Conservation (phyloP, 2,888 invertebrate species). For the Xylota segnis region DNA sequence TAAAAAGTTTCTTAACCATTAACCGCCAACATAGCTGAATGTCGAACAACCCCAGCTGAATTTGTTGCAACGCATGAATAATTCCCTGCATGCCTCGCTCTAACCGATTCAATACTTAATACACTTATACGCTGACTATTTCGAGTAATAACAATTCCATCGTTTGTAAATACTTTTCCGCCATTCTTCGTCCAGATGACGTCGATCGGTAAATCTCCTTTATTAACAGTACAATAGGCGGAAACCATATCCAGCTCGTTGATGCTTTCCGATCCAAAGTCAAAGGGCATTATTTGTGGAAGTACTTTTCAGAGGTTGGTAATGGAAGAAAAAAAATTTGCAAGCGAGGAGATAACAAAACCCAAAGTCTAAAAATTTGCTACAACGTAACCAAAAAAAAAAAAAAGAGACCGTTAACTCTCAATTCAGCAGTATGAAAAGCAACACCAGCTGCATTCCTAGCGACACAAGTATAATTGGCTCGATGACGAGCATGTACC, state of each 20-base stretch:
- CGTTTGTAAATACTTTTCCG: constrained; percentile 84
- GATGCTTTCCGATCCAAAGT: constrained; percentile 89
- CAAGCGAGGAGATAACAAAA: constrained; percentile 58
- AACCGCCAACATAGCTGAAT: constrained; percentile 89
- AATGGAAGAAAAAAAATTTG: constrained; percentile 34
- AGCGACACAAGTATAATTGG: constrained; percentile 91
- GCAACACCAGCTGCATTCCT: constrained; percentile 89
- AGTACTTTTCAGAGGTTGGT: constrained; percentile 85
- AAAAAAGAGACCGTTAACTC: constrained; percentile 89
- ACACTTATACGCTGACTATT: constrained; percentile 85
- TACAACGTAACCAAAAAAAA: constrained; percentile 40
- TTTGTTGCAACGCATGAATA: constrained; percentile 92
- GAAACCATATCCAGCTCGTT: constrained; percentile 89
- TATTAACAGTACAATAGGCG: constrained; percentile 89
- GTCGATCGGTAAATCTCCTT: constrained; percentile 91
- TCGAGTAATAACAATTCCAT: constrained; percentile 85
- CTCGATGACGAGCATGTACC: constrained; percentile 89
- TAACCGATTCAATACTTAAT: constrained; percentile 89
- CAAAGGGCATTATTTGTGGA: constrained; percentile 90
- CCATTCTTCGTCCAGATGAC: constrained; percentile 89
- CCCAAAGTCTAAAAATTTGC: constrained; percentile 32
- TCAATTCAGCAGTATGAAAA: constrained; percentile 88
- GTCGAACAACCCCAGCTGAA: constrained; percentile 89
- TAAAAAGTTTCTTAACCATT: constrained; percentile 86
- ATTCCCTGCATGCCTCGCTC: constrained; percentile 89